Evolutionary conservation across 2,888 invertebrate genomes (phyloP).

Genomic region (Drosophila infuscata): DNA sequence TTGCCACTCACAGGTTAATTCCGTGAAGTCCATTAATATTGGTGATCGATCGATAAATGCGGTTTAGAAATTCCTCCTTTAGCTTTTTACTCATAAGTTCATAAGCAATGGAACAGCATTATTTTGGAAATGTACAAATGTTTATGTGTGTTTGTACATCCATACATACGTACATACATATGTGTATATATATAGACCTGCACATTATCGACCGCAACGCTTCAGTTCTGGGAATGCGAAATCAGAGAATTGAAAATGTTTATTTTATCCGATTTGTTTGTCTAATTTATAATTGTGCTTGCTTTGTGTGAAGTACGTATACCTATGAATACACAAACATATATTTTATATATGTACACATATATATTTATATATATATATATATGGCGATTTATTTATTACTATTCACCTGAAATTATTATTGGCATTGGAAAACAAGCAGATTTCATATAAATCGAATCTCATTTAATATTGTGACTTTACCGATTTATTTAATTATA

Average conservation of each 20-base stretch:
- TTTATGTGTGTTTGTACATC: constrained; percentile 3
- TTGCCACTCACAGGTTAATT: not conserved
- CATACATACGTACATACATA: not conserved
- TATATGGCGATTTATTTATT: constrained; percentile 12
- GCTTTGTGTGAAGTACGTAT: constrained; percentile 17
- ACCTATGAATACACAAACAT: not conserved
- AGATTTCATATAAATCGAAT: not conserved
- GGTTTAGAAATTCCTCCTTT: not conserved
- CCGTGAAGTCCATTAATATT: not conserved
- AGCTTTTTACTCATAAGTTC: not conserved
- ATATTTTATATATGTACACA: not conserved
- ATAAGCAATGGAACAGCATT: constrained; percentile 5
- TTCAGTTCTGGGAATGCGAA: constrained; percentile 43
- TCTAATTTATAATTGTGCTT: constrained; percentile 41
- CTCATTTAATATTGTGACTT: not conserved
- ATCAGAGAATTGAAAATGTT: constrained; percentile 41
- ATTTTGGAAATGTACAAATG: not conserved
- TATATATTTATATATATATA: not conserved
- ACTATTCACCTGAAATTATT: constrained; percentile 29
- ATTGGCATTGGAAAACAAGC: not conserved
- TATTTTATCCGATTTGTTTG: constrained; percentile 57
- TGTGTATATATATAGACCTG: constrained; percentile 13
- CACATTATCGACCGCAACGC: constrained; percentile 38
- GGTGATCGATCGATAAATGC: not conserved
- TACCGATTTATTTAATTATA: not conserved